Evolutionary conservation across 2,797 vertebrate genomes (phyloP), one percentile per base, ranked within the genome.

Genomic region (Lacerta bilineata): DNA sequence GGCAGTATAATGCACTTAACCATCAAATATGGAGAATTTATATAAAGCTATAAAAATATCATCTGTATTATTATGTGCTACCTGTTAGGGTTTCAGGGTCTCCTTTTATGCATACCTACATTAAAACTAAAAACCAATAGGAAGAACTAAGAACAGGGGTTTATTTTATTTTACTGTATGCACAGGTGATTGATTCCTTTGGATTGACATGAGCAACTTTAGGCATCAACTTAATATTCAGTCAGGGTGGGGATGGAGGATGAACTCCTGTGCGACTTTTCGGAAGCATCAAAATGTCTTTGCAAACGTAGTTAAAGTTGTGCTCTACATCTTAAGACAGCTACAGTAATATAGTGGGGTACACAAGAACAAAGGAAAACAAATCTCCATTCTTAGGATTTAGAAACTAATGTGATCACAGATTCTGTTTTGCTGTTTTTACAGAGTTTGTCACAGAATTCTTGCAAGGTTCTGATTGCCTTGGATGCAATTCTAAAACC

Each of bases 31-130:
- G 85, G n/a, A 92, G 43, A 91, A 85, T n/a, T 78, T 89, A 87
- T 90, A 64, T 88, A 83, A 55, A 23, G 69, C 78, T 36, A 68
- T 80, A 82, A 93, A 92, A 94, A 92, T 87, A 89, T 0, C 33
- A 79, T 85, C 91, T 94, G 88, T 79, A 84, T 87, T 82, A 89
- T 80, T 41, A 91, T 88, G 90, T 68, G 46, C 84, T 90, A 93
- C 69, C n/a, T 68, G 29, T 33, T n/a, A 71, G n/a, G 69, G 69
- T 94, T 93, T 95, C 90, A 89, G 92, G 84, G 10, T 61, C 85
- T 80, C 61, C 82, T 36, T 23, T 0, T 36, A 85, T 1, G 81
- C 66, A 82, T 91, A 92, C 91, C 91, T 93, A 91, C 88, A 91
- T 77, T 91, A 93, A 92, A 66, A 89, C 55, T 50, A 88, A 83